Evolutionary conservation across 2,888 invertebrate species (phyloP).

Genomic region (Spilarctia lutea): DNA sequence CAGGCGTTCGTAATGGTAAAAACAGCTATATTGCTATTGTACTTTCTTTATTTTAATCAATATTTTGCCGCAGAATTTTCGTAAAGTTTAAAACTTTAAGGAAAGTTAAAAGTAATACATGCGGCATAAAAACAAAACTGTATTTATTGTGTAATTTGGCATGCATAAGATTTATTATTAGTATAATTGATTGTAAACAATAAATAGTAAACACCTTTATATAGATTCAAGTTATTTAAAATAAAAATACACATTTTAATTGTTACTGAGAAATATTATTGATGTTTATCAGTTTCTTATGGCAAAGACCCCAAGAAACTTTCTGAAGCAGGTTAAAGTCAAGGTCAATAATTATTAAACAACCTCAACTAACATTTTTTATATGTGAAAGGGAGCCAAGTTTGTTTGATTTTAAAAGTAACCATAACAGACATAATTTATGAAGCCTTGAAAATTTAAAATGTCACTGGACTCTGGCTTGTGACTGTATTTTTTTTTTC

Average conservation of each 20-base stretch:
- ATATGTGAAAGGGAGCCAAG: constrained; percentile 42
- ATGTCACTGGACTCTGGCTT: constrained; percentile 30
- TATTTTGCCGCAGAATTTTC: not conserved
- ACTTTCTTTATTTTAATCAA: not conserved
- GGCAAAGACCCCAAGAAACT: constrained; percentile 17
- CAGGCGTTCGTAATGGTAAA: constrained; percentile 96
- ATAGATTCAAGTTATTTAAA: not conserved
- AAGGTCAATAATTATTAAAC: constrained; percentile 37
- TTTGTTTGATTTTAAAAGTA: constrained; percentile 30
- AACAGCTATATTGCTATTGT: constrained; percentile 19
- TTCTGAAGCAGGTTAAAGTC: constrained; percentile 29
- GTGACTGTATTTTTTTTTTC: not conserved
- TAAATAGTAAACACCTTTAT: not conserved
- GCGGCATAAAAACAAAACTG: not conserved
- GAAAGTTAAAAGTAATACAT: not conserved
- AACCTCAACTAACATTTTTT: constrained; percentile 33
- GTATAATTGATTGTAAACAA: not conserved
- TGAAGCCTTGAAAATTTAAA: constrained; percentile 42
- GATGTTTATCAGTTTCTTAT: not conserved
- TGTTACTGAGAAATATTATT: not conserved
- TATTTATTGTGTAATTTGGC: not conserved
- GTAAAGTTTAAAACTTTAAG: too few species aligned
- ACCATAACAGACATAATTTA: constrained; percentile 24
- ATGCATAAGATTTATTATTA: not conserved
- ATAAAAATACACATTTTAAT: not conserved